These are phyloP conservation scores for Mnemiopsis leidyi DNA, from an alignment of 37 sponge, comb jelly and placozoan species.

Conservation along the genomic window DNA sequence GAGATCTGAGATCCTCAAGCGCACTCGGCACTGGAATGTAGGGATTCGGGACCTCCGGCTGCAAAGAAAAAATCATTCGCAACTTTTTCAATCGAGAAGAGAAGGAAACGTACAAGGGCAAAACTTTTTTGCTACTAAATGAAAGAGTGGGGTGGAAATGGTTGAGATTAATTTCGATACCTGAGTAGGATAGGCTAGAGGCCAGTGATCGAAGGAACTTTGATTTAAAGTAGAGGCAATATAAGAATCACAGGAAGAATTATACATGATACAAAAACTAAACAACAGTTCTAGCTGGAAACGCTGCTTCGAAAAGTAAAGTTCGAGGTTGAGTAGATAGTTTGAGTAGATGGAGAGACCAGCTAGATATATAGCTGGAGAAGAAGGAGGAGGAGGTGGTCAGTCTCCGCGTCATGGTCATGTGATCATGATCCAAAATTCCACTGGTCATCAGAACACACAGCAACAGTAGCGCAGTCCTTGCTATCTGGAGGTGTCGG, in stretches of 20 bases:
- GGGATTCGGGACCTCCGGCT: background rate
- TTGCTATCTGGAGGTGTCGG: background rate
- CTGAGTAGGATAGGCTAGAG: background rate
- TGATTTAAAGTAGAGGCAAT: background rate
- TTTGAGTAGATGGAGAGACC: background rate
- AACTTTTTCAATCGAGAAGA: background rate
- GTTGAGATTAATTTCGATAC: background rate
- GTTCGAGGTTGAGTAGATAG: background rate
- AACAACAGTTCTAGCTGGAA: background rate
- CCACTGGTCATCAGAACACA: background rate
- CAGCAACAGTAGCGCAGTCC: background rate
- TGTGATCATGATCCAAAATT: background rate
- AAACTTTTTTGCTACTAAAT: background rate
- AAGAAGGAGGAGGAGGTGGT: background rate
- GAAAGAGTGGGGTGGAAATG: background rate
- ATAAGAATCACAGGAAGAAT: background rate
- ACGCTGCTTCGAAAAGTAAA: background rate
- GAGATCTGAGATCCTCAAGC: background rate
- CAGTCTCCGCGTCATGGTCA: background rate
- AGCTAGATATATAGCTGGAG: background rate
- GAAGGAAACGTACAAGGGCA: background rate
- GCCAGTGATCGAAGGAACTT: background rate
- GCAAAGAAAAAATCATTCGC: background rate
- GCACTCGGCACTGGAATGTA: conserved; percentile 5
- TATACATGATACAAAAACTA: background rate